Evolutionary conservation across 37 sponge, comb jelly and placozoan species (phyloP), one percentile per base, ranked within the genome.

Genomic region (Theonella swinhoei): DNA sequence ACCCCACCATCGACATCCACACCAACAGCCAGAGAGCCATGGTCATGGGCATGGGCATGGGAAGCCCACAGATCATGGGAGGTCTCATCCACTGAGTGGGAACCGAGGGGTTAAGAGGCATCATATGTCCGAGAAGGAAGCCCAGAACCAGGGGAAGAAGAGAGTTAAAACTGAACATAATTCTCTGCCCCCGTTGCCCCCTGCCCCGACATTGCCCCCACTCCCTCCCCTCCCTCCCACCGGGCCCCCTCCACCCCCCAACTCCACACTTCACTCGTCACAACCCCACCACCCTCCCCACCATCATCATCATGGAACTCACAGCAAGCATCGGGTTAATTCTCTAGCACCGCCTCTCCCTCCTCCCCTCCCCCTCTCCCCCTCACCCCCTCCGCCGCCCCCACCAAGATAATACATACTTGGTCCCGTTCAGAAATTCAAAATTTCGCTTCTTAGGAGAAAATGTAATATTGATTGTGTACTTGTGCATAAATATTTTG

Each of bases 151-250:
- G 23, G n/a, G 36, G 23, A 9, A 33, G n/a, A 39, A 72, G 22
- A 3, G 36, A 8, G 24, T 72, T 19, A 72, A 72, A 22, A 37
- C 36, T 39, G 11, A 31, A 39, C 73, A 72, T 39, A 24, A 31
- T 39, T 31, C n/a, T 5, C 36, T 39, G 24, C 24, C 38, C 26
- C 73, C 40, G 24, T n/a, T 35, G 1, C 42, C 4, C 38, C 36
- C 67, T 2, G 42, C 42, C 34, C 82, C 72, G 19, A 71, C 72
- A 35, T 72, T 39, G 2, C 82, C 72, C 5, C 82, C 72, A 30
- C 62, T 43, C 42, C 62, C 72, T 0, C 22, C 36, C 39, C 7
- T 19, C 30, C 60, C 61, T 1, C 33, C 60, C 2, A 33, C 36
- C 5, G 26, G 31, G 28, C 68, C 80, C 5, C 80, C 54, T 23